phyloP scores from a whole-genome alignment of 1,140 invertebrate species.

The Yoshiicerus persimilis region DNA sequence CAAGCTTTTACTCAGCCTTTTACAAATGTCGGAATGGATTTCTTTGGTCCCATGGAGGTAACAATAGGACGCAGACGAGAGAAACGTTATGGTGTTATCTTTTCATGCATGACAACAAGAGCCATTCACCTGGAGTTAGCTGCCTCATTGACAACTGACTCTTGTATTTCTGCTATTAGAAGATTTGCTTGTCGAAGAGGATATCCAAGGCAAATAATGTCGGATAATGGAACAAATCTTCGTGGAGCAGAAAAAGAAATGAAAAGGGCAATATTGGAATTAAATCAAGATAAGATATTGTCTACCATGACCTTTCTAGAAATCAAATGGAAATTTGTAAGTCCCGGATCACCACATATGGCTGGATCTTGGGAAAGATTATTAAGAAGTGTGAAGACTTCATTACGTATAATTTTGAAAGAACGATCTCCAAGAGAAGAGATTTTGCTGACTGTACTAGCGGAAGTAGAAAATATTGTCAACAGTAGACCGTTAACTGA shows the following conservation, averaged over 20 bases:
- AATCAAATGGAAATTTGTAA: not conserved
- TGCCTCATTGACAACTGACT: not conserved
- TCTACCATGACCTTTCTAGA: not conserved
- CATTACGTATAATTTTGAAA: not conserved
- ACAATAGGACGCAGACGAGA: not conserved
- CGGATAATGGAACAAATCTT: not conserved
- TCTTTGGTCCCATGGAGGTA: not conserved
- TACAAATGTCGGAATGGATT: not conserved
- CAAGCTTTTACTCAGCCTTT: not conserved
- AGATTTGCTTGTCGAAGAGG: not conserved
- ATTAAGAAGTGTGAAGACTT: not conserved
- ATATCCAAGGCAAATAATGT: not conserved
- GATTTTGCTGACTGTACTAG: slow-evolving; percentile 48
- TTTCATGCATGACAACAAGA: not conserved
- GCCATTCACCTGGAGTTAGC: not conserved
- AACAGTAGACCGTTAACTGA: slow-evolving; percentile 49
- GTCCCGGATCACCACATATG: not conserved
- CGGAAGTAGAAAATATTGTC: slow-evolving; percentile 49
- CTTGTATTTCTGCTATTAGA: not conserved
- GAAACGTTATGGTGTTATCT: not conserved
- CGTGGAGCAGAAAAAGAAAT: not conserved
- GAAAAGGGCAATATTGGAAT: not conserved
- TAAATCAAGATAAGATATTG: not conserved
- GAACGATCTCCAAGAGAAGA: slow-evolving; percentile 38
- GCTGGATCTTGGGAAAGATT: not conserved